These are phyloP conservation scores for Bellardia pandia DNA, from an alignment of 2,888 invertebrate species.

Conservation along the genomic window DNA sequence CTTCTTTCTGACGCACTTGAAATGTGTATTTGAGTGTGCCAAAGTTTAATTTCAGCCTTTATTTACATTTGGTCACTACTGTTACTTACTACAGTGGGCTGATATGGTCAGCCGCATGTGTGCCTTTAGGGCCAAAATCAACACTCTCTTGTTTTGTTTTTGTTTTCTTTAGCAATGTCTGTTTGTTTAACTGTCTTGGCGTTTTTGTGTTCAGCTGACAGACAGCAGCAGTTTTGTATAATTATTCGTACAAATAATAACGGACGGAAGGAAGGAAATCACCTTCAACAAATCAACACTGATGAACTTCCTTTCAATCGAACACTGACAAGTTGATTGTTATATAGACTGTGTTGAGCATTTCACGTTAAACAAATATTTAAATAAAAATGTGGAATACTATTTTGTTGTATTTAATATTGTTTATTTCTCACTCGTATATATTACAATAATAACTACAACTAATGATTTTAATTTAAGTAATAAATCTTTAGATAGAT, in stretches of 20 bases:
- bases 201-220: slow-evolving; percentile 35
- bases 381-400: slow-evolving; percentile 23
- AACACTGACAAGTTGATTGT: slow-evolving; percentile 40
- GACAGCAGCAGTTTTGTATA: slow-evolving; percentile 49
- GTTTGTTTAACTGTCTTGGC: slow-evolving; percentile 39
- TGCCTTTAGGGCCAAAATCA: slow-evolving; percentile 68
- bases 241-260: slow-evolving; percentile 48
- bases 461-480: slow-evolving; percentile 22
- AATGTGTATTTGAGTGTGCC: slow-evolving; percentile 56
- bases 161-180: slow-evolving; percentile 9
- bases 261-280: slow-evolving; percentile 68
- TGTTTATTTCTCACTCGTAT: neutral
- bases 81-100: slow-evolving; percentile 19
- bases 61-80: slow-evolving; percentile 72
- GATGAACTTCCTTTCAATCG: slow-evolving; percentile 68
- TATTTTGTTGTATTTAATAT: neutral
- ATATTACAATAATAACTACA: neutral
- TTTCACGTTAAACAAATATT: slow-evolving; percentile 18
- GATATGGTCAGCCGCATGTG: slow-evolving; percentile 66
- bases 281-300: slow-evolving; percentile 70
- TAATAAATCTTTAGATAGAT: slow-evolving; percentile 28
- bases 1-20: neutral
- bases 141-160: slow-evolving; percentile 59
- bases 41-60: slow-evolving; percentile 64
- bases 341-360: slow-evolving; percentile 3